Conservation (phyloP, 1,140 invertebrate species). For the Eubasilissa regina region DNA sequence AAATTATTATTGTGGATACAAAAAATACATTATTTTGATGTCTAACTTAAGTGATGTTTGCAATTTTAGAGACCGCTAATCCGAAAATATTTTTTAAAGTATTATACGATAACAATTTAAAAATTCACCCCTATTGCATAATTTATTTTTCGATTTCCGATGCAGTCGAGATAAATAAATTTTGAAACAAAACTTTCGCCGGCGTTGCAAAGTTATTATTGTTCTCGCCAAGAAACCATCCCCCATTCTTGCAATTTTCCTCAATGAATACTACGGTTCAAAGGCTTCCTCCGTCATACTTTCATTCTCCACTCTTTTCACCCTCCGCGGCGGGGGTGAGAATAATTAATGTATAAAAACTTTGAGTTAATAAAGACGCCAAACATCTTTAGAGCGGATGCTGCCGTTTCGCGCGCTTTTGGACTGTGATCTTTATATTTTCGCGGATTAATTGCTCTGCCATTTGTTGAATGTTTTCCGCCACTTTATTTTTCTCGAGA, state of each 20-base stretch:
- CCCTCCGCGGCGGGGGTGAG: not conserved
- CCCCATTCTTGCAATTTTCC: slow-evolving; percentile 6
- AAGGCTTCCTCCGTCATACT: slow-evolving; percentile 35
- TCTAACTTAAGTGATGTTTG: too few species aligned
- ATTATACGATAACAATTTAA: too few species aligned
- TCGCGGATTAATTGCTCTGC: slow-evolving; percentile 43
- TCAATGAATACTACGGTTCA: slow-evolving; percentile 37
- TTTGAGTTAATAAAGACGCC: slow-evolving; percentile 53
- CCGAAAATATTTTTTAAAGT: too few species aligned
- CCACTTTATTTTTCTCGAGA: not conserved
- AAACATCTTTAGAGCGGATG: slow-evolving; percentile 46
- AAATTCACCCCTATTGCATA: not conserved
- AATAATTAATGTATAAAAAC: slow-evolving; percentile 57
- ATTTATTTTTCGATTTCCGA: not conserved
- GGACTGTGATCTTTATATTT: slow-evolving; percentile 47
- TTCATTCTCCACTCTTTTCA: slow-evolving; percentile 19
- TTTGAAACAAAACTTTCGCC: not conserved
- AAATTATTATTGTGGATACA: too few species aligned
- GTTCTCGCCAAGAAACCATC: slow-evolving; percentile 10
- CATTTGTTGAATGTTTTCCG: slow-evolving; percentile 52
- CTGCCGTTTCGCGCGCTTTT: slow-evolving; percentile 40
- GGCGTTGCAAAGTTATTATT: slow-evolving; percentile 35
- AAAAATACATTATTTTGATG: too few species aligned
- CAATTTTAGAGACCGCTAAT: too few species aligned
- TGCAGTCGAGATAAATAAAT: not conserved